Evolutionary conservation across 2,797 vertebrate species (phyloP), one percentile per base, ranked within the genome.

Genomic region (Hozukius guyotensis): DNA sequence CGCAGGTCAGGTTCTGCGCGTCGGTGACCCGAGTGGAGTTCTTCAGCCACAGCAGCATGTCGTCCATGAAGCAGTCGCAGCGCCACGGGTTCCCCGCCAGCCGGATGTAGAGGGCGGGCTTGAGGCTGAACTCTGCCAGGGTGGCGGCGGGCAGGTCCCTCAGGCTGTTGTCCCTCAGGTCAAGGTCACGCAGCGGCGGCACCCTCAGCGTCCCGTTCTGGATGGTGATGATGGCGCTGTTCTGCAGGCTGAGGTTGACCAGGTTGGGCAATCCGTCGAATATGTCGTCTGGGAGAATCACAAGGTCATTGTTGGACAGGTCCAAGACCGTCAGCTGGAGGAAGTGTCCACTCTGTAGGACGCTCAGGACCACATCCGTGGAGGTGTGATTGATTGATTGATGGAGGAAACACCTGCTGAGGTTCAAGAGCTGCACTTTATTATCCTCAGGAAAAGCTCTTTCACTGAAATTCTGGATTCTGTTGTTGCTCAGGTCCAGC

Each of bases 401-500:
- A 38, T 38, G 36, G 36, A 38, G 36, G 25, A 97, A 84, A 29
- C 95, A 92, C 32, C 90, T 87, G 75, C 96, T 96, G 18, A 97
- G 93, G 72, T 95, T 93, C 63, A 99, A 89, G 65, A 97, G 90
- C 86, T 90, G 92, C 67, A 99, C 77, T 1, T 92, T 91, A 72
- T 92, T 96, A 70, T 94, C 87, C 32, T 67, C 65, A 20, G 94
- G 93, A 60, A 99, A 96, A 14, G 97, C 96, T 11, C 72, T 82
- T 2, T 94, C 83, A 75, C 93, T 96, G 74, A 99, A 94, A 42
- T 0, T 4, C 6, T 5, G 52, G 77, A 99, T 92, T 0, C 77
- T 89, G 91, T 99, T 99, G 91, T 97, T 93, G 90, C 97, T 97
- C 80, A 99, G 93, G 90, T 99, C 97, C 78, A 99, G 95, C 32